These are phyloP conservation scores for Prunella fulvescens DNA, from an alignment of 2,113 vertebrate species.

Conservation along the genomic window DNA sequence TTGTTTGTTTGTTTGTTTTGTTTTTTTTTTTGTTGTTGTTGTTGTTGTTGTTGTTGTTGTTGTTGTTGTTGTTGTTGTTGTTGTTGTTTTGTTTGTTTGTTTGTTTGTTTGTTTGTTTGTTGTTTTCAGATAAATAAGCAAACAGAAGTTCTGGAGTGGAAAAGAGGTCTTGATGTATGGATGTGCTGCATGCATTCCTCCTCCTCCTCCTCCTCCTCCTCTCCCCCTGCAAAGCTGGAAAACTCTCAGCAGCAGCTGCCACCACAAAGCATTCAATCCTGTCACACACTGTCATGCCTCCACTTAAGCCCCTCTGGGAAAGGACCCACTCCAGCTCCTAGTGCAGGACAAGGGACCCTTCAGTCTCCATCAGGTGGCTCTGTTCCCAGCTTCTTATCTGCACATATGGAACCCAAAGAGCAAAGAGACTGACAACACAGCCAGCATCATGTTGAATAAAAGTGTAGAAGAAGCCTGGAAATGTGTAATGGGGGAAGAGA, in stretches of 20 bases:
- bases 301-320: neutral
- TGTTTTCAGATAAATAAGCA: neutral
- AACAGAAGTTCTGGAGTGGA: neutral
- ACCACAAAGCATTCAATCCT: fast-evolving
- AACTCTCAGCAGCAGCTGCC: neutral
- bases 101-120: too few species aligned
- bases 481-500: neutral
- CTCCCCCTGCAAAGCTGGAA: neutral
- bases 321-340: fast-evolving
- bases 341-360: neutral
- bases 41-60: too few species aligned
- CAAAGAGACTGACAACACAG: neutral
- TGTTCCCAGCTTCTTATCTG: neutral
- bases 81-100: too few species aligned
- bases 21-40: too few species aligned
- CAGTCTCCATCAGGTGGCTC: neutral
- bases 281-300: neutral
- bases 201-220: neutral
- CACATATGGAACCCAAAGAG: neutral
- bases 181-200: neutral
- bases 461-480: neutral
- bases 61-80: too few species aligned
- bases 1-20: too few species aligned
- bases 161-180: neutral
- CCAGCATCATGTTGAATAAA: neutral